Evolutionary conservation across 2,888 invertebrate species (phyloP).

Genomic region (Actias luna): DNA sequence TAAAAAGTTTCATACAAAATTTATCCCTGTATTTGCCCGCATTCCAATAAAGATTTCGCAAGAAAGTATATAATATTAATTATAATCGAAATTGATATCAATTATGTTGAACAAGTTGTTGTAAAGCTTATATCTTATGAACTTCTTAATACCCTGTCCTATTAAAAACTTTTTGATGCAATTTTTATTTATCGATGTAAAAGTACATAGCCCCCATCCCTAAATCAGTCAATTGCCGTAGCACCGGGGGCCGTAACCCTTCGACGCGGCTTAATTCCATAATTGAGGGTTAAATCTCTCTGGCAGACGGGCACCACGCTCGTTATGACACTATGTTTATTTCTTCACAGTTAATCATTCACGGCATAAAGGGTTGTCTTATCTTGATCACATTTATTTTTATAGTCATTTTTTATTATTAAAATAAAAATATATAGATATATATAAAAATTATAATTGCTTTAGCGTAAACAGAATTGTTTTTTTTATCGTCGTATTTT

Average conservation of each 20-base stretch:
- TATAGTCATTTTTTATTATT: slow-evolving; percentile 10
- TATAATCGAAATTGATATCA: too few relatives aligned
- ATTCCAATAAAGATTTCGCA: too few relatives aligned
- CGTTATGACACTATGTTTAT: slow-evolving; percentile 69
- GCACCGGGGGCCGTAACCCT: slow-evolving; percentile 67
- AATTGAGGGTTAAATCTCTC: slow-evolving; percentile 79
- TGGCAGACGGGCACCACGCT: slow-evolving; percentile 64
- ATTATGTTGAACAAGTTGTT: too few relatives aligned
- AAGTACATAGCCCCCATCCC: slow-evolving; percentile 27
- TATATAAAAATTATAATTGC: not conserved
- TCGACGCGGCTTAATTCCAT: slow-evolving; percentile 75
- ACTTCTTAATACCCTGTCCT: too few relatives aligned
- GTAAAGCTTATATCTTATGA: too few relatives aligned
- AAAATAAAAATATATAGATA: not conserved
- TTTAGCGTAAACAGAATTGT: not conserved
- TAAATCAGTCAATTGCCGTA: slow-evolving; percentile 48
- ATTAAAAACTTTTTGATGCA: not conserved
- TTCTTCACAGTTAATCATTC: slow-evolving; percentile 44
- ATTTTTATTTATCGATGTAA: slow-evolving; percentile 16
- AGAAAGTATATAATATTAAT: too few relatives aligned
- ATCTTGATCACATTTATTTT: slow-evolving; percentile 59
- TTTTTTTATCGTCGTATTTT: not conserved
- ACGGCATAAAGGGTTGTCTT: slow-evolving; percentile 33
- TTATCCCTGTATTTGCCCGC: too few relatives aligned
- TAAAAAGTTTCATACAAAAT: too few relatives aligned